Evolutionary conservation across 2,888 invertebrate genomes (phyloP), one percentile per base, ranked within the genome.

Genomic region (Xylota sylvarum): DNA sequence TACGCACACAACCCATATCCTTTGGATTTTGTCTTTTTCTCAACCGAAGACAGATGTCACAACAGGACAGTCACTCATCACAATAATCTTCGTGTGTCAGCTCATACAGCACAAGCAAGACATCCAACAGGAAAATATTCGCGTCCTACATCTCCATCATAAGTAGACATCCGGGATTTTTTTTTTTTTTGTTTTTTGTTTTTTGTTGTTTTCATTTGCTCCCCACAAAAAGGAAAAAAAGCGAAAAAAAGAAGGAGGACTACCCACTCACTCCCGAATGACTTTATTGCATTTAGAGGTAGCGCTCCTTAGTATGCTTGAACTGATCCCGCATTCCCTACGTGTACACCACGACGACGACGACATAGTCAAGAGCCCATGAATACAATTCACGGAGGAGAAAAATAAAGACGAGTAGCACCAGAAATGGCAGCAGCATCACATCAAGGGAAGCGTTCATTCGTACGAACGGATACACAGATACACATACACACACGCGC

Each of bases 231-330:
- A 48, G 19, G 30, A 55, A 56, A 55, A 10, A 69, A 56, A n/a
- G n/a, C n/a, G 1, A 6, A 43, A 7, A 43, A 56, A 62, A 7
- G 9, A 32, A 65, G 14, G 10, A 65, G 14, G 12, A 62, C 35
- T 32, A 19, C 40, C n/a, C 43, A 27, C 14, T 27, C 43, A 27
- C 14, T 27, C 74, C n/a, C 46, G 3, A 62, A 62, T 35, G 84
- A 17, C 70, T 65, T 85, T 76, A 80, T 76, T 70, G 76, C 70
- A 76, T 76, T 76, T 64, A 55, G 30, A 50, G 62, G 65, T 32
- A 70, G 10, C 10, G 52, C 76, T 72, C 55, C 67, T 85, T 85
- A 77, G 85, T 81, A 85, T 81, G 85, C 85, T 77, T 55, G 76
- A 85, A 72, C 60, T 48, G 76, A 40, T 52, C 48, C 52, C 60